phyloP scores from a whole-genome alignment of 2,888 invertebrate species.

The Nephrotoma appendiculata region DNA sequence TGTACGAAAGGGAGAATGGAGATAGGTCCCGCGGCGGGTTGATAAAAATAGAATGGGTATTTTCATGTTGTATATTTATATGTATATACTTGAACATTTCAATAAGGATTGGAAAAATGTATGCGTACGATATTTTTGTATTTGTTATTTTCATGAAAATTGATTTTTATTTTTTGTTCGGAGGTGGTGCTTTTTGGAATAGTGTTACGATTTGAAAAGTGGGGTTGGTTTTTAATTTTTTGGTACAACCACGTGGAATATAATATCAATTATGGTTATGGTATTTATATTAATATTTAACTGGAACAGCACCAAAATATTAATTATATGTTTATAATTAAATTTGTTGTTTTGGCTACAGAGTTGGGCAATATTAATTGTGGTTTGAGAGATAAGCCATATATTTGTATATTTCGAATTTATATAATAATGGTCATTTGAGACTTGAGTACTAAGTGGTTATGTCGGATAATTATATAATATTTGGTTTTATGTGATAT shows the following conservation, averaged over 20 bases:
- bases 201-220: not conserved
- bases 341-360: not conserved
- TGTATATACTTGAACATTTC: not conserved
- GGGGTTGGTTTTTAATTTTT: not conserved
- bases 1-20: not conserved
- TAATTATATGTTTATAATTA: not conserved
- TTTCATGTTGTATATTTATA: not conserved
- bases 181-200: not conserved
- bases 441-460: not conserved
- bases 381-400: not conserved
- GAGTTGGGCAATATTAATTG: not conserved
- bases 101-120: not conserved
- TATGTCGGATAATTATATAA: not conserved
- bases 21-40: not conserved
- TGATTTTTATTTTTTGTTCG: not conserved
- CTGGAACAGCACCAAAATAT: not conserved
- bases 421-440: not conserved
- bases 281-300: not conserved
- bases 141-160: not conserved
- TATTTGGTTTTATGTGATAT: not conserved
- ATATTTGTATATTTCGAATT: not conserved
- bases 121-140: not conserved
- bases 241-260: not conserved
- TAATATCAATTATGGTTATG: not conserved
- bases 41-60: not conserved